Base-by-base conservation (phyloP, 2,797 vertebrate genomes). In the Protonibea diacanthus region DNA sequence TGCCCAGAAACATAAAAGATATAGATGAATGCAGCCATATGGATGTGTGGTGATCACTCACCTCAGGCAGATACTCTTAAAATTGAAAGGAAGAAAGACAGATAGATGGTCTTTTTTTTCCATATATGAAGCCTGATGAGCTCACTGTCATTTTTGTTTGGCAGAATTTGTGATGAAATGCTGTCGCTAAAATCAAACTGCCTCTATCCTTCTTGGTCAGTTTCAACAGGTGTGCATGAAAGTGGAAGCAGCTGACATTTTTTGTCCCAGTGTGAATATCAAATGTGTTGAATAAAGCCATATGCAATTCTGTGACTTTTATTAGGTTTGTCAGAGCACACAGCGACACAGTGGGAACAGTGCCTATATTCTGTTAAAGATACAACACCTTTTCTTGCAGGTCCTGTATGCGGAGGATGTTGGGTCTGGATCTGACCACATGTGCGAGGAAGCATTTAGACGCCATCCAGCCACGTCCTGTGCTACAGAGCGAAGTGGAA, bases 1-100 rank as follows among this genome's bases (percentile, higher is more conserved):
- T 87, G 82, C 68, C 74, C 53, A 68, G 84, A 91, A 79, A 80
- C 67, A 89, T 87, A 83, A 88, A 91, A 81, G 74, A 84, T 87
- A 78, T 81, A 80, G 84, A 89, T 87, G 83, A 91, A 89, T 71
- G 67, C 57, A 71, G 71, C 75, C 85, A 66, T 87, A 71, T 86
- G 87, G 85, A 86, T 71, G 61, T 71, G 90, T 77, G 67, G 80
- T 63, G 58, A 87, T 90, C 79, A 62, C 62, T 81, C 74, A 71
- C 69, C 78, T 74, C 59, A n/a, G 58, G 62, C 70, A 74, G 49
- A 74, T 79, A 76, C 77, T 69, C 25, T 53, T 25, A 69, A 86
- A 79, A 86, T 15, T 79, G 49, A 86, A 81, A 78, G 20, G 40
- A 65, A 65, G 68, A 71, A 20, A 70, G 20, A 64, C n/a, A 56